Evolutionary conservation across 2,113 vertebrate species (phyloP), one percentile per base, ranked within the genome.

Genomic region (Brachyhypopomus gauderio): DNA sequence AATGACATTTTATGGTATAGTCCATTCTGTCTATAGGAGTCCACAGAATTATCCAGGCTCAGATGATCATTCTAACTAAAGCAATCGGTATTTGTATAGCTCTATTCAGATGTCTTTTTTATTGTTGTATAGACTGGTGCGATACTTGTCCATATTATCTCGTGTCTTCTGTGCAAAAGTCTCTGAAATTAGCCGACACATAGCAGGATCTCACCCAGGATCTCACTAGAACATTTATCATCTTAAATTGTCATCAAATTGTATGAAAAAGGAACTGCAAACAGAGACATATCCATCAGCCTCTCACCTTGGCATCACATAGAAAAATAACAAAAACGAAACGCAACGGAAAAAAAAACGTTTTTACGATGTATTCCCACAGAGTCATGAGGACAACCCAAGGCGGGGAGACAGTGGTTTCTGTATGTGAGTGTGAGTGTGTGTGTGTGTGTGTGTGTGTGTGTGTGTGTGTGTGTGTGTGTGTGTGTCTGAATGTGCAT

Each of bases 141-240:
- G 89, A 92, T 92, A 92, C 92, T 87, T 90, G 90, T 93, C 91
- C 88, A 59, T 89, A 90, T 86, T 89, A 90, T 92, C 90, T 94
- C 92, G 93, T 95, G 93, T 95, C 94, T 91, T 95, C 92, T 95
- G 94, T 95, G 95, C 95, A 94, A 93, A 85, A 89, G 85, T 89
- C 90, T 92, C 82, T 83, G 80, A 90, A 90, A 84, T 78, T 92
- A 88, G 84, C 83, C 70, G 87, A 92, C 89, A 88, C 87, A 89
- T 14, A 52, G 45, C 12, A 52, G 12, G 45, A 52, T 52, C 8
- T 52, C 45, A 75, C 73, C 52, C 64, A 72, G 19, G 45, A 72
- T 88, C 88, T 88, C 89, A 83, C 88, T 90, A 81, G 12, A 1
- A 14, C 45, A 14, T 52, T 45, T 11, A 83, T 75, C 19, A 41